Evolutionary conservation across 2,888 invertebrate genomes (phyloP), one percentile per base, ranked within the genome.

Genomic region (Trachelus stipa): DNA sequence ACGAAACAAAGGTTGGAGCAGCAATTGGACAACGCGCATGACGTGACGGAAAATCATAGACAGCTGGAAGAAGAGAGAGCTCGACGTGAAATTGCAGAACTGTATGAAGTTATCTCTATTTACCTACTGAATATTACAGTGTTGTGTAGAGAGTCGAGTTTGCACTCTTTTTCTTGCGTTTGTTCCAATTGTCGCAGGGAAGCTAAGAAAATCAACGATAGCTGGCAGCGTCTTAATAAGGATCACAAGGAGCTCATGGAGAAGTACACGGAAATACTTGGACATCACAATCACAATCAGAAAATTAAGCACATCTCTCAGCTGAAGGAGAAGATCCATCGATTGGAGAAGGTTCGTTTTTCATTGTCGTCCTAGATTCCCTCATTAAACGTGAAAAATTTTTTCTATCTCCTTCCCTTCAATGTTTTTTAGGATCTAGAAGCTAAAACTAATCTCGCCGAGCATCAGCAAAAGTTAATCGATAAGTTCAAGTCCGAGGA

Each of bases 231-330:
- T 68, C 88, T 93, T 6, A 86, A 91, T 83, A 89, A 90, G 4
- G 93, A 94, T 85, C 92, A 93, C 69, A 91, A 92, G 82, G 92
- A 93, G 79, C 90, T 94, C 75, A 92, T 92, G 23, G 88, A 92
- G 74, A 93, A 94, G 83, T 94, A 94, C 86, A 93, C 94, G 2
- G 92, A 93, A 80, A 88, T 94, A 76, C 89, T 95, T n/a, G 94
- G 94, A 0, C 94, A 95, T 84, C 94, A 94, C 83, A 95, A 95
- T 88, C 93, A 93, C 82, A 94, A 93, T 83, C 95, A 95, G 87
- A 94, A 94, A 88, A 94, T 94, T 75, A 93, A 94, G 79, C 94
- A 95, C 85, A 84, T 93, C 34, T 86, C 88, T 2, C 92, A 92
- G 80, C 83, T 93, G 34, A 93, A 93, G 86, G 88, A 89, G 33